These are phyloP conservation scores for Subanguina moxae DNA, from an alignment of 1,140 invertebrate species.

Conservation along the genomic window DNA sequence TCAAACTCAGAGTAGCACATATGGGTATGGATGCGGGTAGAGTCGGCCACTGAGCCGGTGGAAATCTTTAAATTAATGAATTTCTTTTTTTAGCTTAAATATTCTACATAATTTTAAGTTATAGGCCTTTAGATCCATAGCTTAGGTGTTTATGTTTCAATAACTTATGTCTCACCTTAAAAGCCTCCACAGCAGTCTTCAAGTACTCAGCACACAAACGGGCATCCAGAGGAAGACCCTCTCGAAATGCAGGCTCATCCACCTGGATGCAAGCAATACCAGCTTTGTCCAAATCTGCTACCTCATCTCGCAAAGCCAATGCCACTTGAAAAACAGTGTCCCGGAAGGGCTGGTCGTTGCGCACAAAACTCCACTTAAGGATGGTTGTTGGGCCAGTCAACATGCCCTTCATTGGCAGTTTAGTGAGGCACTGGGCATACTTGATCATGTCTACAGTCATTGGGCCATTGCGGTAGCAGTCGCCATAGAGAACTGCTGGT, in stretches of 20 bases:
- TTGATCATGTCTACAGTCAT: conserved; percentile 36
- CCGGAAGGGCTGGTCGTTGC: conserved; percentile 21
- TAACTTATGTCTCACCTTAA: conserved; percentile 8
- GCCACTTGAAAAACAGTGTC: conserved; percentile 25
- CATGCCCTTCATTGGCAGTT: conserved; percentile 28
- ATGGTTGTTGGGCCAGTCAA: conserved; percentile 33
- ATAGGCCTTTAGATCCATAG: too few relatives aligned
- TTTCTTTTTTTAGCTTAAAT: too few relatives aligned
- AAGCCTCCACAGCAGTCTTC: conserved; percentile 22
- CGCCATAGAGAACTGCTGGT: conserved; percentile 26
- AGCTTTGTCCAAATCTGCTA: conserved; percentile 25
- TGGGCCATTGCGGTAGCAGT: conserved; percentile 18
- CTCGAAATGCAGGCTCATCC: conserved; percentile 32
- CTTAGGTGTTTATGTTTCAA: too few relatives aligned
- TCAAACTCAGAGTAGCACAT: conserved; percentile 36
- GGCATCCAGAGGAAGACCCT: conserved; percentile 24
- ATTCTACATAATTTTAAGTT: too few relatives aligned
- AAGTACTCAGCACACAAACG: conserved; percentile 21
- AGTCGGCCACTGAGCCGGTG: conserved; percentile 22
- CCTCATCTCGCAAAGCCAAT: conserved; percentile 27
- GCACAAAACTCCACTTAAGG: conserved; percentile 28
- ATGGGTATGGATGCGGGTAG: conserved; percentile 32
- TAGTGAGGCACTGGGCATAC: conserved; percentile 29
- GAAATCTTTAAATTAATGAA: conserved; percentile 20
- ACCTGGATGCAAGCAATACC: conserved; percentile 25